phyloP scores from a whole-genome alignment of 2,888 invertebrate species.

The Euproctis similis region DNA sequence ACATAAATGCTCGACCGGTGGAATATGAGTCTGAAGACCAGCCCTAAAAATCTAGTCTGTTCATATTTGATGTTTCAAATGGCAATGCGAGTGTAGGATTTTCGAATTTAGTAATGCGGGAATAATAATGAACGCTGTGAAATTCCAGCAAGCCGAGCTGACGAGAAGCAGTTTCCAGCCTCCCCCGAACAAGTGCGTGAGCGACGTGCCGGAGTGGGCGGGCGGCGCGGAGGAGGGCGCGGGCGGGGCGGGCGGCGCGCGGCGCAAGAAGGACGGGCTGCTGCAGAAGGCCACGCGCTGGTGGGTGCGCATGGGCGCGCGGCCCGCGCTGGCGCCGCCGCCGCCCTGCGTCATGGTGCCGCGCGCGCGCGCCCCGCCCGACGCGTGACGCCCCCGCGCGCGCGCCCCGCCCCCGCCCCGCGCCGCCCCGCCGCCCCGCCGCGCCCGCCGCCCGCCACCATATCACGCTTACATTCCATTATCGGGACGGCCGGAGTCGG shows the following conservation, averaged over 20 bases:
- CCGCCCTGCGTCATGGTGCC: slow-evolving; percentile 31
- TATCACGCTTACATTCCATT: slow-evolving; percentile 74
- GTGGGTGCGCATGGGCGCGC: slow-evolving; percentile 71
- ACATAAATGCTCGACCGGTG: too few species aligned
- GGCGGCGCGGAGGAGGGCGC: slow-evolving; percentile 22
- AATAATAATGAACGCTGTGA: too few species aligned
- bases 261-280: slow-evolving; percentile 66
- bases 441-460: slow-evolving; percentile 40
- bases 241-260: slow-evolving; percentile 22
- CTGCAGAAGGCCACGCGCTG: slow-evolving; percentile 72
- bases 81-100: too few species aligned
- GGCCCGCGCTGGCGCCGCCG: slow-evolving; percentile 25
- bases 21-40: too few species aligned
- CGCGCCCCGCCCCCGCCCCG: slow-evolving; percentile 31
- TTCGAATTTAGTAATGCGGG: too few species aligned
- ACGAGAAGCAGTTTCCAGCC: slow-evolving; percentile 80
- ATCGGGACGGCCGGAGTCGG: slow-evolving; percentile 61
- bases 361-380: slow-evolving; percentile 35
- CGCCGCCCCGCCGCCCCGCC: slow-evolving; percentile 35
- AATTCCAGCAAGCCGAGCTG: slow-evolving; percentile 80
- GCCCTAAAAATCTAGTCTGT: too few species aligned
- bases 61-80: too few species aligned
- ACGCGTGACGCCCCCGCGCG: slow-evolving; percentile 32
- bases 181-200: slow-evolving; percentile 80
- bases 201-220: slow-evolving; percentile 79